Evolutionary conservation across 2,113 vertebrate species (phyloP).

Genomic region (Camelus bactrianus): DNA sequence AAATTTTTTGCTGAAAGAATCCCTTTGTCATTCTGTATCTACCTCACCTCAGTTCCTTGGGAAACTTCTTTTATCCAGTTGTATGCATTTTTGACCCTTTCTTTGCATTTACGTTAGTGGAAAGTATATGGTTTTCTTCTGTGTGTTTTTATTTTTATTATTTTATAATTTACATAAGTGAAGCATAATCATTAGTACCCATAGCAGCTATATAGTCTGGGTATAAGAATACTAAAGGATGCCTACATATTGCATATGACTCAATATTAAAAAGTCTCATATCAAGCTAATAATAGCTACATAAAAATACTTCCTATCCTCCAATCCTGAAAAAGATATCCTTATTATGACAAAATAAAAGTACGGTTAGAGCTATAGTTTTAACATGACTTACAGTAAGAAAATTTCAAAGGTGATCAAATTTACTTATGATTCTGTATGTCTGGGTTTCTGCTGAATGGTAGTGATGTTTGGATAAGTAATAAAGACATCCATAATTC

Average conservation of each 20-base stretch:
- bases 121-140: background rate
- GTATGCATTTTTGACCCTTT: background rate
- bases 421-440: background rate
- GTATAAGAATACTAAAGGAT: background rate
- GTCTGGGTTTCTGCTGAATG: background rate
- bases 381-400: background rate
- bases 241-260: background rate
- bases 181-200: background rate
- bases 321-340: background rate
- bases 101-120: background rate
- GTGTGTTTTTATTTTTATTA: background rate
- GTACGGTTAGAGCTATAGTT: background rate
- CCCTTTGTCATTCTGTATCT: background rate
- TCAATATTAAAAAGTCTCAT: background rate
- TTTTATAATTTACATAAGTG: background rate
- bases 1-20: background rate
- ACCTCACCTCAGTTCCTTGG: background rate
- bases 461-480: background rate
- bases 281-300: background rate
- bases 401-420: background rate
- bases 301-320: background rate
- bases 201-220: background rate
- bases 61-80: background rate
- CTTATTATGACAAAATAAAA: constrained; percentile 4
- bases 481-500: background rate